Conservation (phyloP, 2,888 invertebrate genomes). For the Phanerotoma sp. region DNA sequence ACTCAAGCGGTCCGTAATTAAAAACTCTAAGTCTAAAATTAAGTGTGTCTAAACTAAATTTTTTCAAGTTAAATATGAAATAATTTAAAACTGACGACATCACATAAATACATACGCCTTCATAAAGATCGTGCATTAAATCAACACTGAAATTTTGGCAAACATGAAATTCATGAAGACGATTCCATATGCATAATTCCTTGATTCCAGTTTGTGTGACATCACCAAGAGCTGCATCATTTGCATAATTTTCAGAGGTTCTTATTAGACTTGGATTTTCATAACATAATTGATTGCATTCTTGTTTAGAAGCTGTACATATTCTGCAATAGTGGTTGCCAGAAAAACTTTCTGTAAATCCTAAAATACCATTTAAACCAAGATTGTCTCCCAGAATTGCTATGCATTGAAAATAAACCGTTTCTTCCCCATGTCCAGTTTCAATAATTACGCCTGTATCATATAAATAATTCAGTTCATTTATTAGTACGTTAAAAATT, state of each 20-base stretch:
- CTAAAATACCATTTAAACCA: conserved; percentile 18
- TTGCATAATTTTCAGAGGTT: conserved; percentile 12
- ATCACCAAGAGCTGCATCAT: conserved; percentile 12
- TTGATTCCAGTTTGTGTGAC: conserved; percentile 11
- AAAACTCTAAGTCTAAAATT: conserved; percentile 19
- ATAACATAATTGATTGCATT: conserved; percentile 1
- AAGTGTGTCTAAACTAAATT: conserved; percentile 21
- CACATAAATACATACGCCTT: conserved; percentile 24
- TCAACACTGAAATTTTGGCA: conserved; percentile 18
- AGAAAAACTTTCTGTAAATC: conserved; percentile 12
- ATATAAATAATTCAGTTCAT: conserved; percentile 8
- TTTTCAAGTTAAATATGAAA: conserved; percentile 24
- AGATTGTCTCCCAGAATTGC: conserved; percentile 26
- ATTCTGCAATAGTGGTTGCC: conserved; percentile 3
- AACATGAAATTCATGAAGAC: conserved; percentile 17
- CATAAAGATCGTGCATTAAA: conserved; percentile 26
- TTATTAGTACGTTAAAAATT: conserved; percentile 6
- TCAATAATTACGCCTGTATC: too few species aligned
- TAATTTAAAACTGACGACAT: conserved; percentile 25
- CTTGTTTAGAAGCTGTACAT: conserved; percentile 6
- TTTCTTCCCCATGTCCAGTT: conserved; percentile 14
- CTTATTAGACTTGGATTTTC: conserved; percentile 8
- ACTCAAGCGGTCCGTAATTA: conserved; percentile 17
- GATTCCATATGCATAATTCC: conserved; percentile 22
- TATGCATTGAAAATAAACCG: conserved; percentile 19